Base-by-base conservation (phyloP, 2,113 vertebrate genomes). In the Mesoclemmys tuberculata region DNA sequence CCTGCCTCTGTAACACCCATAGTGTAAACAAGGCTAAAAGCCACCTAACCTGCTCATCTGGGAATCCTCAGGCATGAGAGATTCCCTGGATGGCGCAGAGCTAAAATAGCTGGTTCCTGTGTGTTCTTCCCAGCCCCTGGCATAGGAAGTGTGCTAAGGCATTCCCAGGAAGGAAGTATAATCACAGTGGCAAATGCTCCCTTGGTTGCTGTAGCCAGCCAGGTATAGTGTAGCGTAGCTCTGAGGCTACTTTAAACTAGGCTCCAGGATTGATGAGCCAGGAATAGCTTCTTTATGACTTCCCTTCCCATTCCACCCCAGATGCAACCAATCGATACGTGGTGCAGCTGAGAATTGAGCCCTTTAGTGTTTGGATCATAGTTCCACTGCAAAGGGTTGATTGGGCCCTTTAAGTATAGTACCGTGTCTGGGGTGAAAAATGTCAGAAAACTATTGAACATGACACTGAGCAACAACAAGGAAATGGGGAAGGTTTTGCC, bases 11-110 rank as follows among this genome's bases (percentile, higher is more conserved):
- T n/a, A 91, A 82, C 88, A 86, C 90, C 95, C 93, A 54, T 75
- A 27, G 89, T 71, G 84, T 68, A 95, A 95, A 95, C 41, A 22
- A 9, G 94, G 94, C 93, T 97, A 95, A 97, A 96, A 97, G 94
- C 91, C 90, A 94, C 89, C 95, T 77, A 13, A 22, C 38, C 85
- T 71, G 80, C 82, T 87, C 71, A 4, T 89, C 49, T 86, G 88
- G 94, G 93, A 95, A 90, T 85, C n/a, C 87, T 92, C 94, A 85
- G 52, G 82, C 75, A n/a, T 14, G 82, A 90, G 79, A 54, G 91
- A n/a, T 71, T 27, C 24, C 0, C 6, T 6, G 18, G 38, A 55
- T 0, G 2, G 84, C 16, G 54, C 35, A 22, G 84, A 93, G 80
- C 80, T 1, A 0, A 12, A 4, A 2, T 2, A 54, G 48, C 44